phyloP scores from a whole-genome alignment of 2,888 invertebrate species.

The Zhengitettix transpicula region DNA sequence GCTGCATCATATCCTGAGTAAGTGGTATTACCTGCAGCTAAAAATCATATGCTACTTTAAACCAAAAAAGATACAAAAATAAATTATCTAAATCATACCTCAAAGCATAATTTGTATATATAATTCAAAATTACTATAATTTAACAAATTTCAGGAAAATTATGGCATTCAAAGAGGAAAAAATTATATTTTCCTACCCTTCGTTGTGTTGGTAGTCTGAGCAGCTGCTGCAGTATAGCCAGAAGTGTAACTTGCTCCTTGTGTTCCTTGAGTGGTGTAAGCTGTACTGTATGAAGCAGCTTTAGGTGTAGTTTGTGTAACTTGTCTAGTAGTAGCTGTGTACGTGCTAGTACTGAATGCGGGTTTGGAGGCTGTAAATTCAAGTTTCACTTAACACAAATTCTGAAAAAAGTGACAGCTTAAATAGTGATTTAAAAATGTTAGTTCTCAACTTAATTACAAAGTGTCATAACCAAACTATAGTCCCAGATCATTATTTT shows the following conservation, averaged over 20 bases:
- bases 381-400: not conserved
- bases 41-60: slow-evolving; percentile 17
- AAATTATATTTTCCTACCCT: slow-evolving; percentile 5
- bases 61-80: slow-evolving; percentile 4
- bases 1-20: slow-evolving; percentile 88
- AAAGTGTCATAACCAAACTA: not conserved
- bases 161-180: not conserved
- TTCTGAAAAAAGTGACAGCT: not conserved
- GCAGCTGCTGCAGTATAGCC: slow-evolving; percentile 28
- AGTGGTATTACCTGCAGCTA: slow-evolving; percentile 46
- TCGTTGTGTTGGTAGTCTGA: slow-evolving; percentile 23
- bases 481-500: too few species aligned
- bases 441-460: not conserved
- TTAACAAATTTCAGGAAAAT: not conserved
- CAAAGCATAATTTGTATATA: too few species aligned
- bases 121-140: not conserved
- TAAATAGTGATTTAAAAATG: not conserved
- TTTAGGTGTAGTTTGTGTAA: slow-evolving; percentile 14
- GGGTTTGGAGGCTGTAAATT: slow-evolving; percentile 37
- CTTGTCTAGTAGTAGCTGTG: slow-evolving; percentile 23
- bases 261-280: slow-evolving; percentile 14
- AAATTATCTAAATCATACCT: not conserved
- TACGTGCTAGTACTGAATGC: slow-evolving; percentile 54
- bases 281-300: slow-evolving; percentile 13
- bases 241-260: slow-evolving; percentile 15